Evolutionary conservation across 2,888 invertebrate species (phyloP), one percentile per base, ranked within the genome.

Genomic region (Xestia c-nigrum): DNA sequence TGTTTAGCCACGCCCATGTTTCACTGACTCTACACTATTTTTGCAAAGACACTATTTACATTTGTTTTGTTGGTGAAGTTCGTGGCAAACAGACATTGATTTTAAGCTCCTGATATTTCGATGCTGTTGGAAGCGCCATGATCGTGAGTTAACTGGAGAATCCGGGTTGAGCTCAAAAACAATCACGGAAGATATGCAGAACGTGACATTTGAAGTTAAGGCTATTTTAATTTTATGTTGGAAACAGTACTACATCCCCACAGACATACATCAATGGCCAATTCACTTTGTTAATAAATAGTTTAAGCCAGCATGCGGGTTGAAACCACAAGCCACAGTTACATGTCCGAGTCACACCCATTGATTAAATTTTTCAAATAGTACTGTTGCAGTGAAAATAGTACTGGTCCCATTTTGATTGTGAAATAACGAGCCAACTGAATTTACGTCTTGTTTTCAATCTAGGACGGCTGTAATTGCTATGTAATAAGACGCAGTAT

Each of bases 311-410:
- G 12, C 77, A 63, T 65, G 66, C 57, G 85, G 50, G 69, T 63
- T 52, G 16, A 72, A 63, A 55, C 77, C 82, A 47, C 82, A 72
- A 12, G 21, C 83, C 82, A 5, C 81, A 71, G 55, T n/a, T 24
- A 76, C 71, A 69, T 52, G 73, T 31, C 16, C 52, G 68, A 72
- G 61, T 81, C 68, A 81, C 71, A 77, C 63, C 38, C 71, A 72
- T 63, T 76, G 71, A 76, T 74, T 72, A 72, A 69, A 69, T 55
- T 72, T 81, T 81, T 81, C 55, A 67, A 52, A 66, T 68, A 47
- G 24, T 63, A 57, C 47, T 47, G 67, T 52, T 67, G 59, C 21
- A 43, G 1, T 69, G 40, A 67, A 46, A 72, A 68, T 68, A 65
- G 21, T n/a, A 7, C 31, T 6, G 16, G 9, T 64, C 16, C 7